Percentiles rank a stretch among this genome's conserved stretches.
phyloP scores from a whole-genome alignment of 2,113 vertebrate species.

The Charadrius vociferus region DNA sequence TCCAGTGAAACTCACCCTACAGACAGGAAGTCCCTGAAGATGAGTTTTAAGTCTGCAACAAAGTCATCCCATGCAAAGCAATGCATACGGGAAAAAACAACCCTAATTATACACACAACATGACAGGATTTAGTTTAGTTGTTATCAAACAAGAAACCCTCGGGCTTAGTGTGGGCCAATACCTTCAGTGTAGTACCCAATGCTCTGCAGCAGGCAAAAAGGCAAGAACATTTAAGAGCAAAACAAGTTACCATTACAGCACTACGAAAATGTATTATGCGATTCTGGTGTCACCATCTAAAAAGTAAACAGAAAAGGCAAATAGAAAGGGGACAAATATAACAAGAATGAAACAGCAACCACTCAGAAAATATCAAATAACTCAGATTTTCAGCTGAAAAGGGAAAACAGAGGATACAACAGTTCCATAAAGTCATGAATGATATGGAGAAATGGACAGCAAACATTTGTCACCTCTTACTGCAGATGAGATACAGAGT shows the following conservation, averaged over 20 bases:
- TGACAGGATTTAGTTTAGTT: not conserved
- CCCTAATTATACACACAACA: not conserved
- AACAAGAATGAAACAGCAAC: not conserved
- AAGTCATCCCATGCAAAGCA: constrained; percentile 25
- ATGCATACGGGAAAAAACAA: not conserved
- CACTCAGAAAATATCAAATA: not conserved
- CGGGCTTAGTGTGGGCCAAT: not conserved
- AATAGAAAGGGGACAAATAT: not conserved
- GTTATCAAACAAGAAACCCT: not conserved
- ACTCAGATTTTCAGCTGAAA: not conserved
- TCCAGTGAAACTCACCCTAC: constrained; percentile 20
- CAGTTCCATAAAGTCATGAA: not conserved
- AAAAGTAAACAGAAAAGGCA: not conserved
- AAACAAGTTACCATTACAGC: not conserved
- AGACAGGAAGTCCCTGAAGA: constrained; percentile 60
- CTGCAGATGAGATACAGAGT: not conserved
- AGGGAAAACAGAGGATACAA: not conserved
- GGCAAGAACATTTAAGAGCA: not conserved
- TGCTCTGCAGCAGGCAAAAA: not conserved
- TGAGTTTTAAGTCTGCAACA: constrained; percentile 47
- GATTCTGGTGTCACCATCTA: not conserved
- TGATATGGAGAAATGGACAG: not conserved
- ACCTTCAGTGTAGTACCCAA: not conserved
- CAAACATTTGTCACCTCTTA: not conserved
- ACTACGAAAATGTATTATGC: not conserved